These are phyloP conservation scores for Heliconius ismenius DNA, from an alignment of 2,888 invertebrate genomes.

Conservation along the genomic window DNA sequence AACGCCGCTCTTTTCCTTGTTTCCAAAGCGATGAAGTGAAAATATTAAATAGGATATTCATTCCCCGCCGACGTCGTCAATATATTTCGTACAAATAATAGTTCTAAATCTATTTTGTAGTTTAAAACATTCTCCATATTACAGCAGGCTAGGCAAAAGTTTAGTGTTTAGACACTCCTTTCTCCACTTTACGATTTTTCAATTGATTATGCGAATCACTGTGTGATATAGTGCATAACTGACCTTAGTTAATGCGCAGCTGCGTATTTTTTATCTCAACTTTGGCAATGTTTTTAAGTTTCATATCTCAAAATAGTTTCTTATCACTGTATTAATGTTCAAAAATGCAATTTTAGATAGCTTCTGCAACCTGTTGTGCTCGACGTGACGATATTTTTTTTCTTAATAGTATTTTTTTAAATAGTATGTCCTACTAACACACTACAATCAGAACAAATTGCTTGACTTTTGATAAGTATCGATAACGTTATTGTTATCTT, in stretches of 20 bases:
- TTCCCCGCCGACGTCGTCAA: too few relatives aligned
- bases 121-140: too few relatives aligned
- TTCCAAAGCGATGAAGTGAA: too few relatives aligned
- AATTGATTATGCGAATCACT: not conserved
- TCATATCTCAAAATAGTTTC: constrained; percentile 4
- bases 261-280: constrained; percentile 38
- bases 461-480: constrained; percentile 52
- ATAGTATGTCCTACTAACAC: constrained; percentile 63
- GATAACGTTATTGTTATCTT: constrained; percentile 60
- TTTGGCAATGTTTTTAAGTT: constrained; percentile 41
- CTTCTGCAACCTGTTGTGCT: constrained; percentile 62
- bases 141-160: too few relatives aligned
- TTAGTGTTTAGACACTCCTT: too few relatives aligned
- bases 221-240: constrained; percentile 9
- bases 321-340: constrained; percentile 38
- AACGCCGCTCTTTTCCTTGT: too few relatives aligned
- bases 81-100: too few relatives aligned
- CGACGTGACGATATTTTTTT: constrained; percentile 29
- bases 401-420: constrained; percentile 15
- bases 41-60: too few relatives aligned
- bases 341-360: constrained; percentile 65
- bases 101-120: too few relatives aligned
- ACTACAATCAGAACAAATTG: constrained; percentile 55
- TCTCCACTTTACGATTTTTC: too few relatives aligned
- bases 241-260: constrained; percentile 7